Conservation (phyloP, 37 sponge, comb jelly and placozoan genomes). For the Halisarca cf. caerulea region DNA sequence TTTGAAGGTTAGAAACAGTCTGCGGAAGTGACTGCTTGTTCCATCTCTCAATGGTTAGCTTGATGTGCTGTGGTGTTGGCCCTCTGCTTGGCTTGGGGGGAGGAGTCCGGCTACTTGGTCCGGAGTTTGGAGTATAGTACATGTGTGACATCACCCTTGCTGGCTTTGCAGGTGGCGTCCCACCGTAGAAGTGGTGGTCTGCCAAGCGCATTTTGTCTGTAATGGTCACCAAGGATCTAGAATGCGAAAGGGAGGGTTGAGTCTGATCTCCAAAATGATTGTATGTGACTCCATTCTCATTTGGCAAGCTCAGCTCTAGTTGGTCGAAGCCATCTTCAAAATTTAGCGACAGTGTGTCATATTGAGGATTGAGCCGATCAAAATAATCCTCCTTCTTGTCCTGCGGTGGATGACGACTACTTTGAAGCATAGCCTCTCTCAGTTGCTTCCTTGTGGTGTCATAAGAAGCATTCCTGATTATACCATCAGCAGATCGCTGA, state of each 20-base stretch:
- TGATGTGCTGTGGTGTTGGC: not conserved
- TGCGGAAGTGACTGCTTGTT: not conserved
- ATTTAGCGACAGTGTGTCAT: too few species aligned
- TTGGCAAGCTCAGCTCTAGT: not conserved
- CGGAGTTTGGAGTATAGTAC: too few species aligned
- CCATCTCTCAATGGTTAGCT: not conserved
- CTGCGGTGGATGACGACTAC: not conserved
- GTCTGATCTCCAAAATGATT: too few species aligned
- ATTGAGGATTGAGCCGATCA: not conserved
- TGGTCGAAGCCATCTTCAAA: not conserved
- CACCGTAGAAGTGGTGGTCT: not conserved
- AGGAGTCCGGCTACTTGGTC: not conserved
- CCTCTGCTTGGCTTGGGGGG: not conserved
- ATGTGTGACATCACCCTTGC: too few species aligned
- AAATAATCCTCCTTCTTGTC: not conserved
- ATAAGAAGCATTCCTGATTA: too few species aligned
- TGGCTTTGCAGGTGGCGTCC: not conserved
- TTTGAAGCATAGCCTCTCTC: too few species aligned
- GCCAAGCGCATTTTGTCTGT: not conserved
- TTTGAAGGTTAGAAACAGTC: too few species aligned
- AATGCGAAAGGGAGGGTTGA: too few species aligned
- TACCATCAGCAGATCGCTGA: too few species aligned
- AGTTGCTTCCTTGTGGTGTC: too few species aligned
- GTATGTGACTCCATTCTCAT: too few species aligned
- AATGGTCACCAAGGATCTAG: not conserved